Evolutionary conservation across 2,888 invertebrate genomes (phyloP), one percentile per base, ranked within the genome.

Genomic region (Chalcis sispes): DNA sequence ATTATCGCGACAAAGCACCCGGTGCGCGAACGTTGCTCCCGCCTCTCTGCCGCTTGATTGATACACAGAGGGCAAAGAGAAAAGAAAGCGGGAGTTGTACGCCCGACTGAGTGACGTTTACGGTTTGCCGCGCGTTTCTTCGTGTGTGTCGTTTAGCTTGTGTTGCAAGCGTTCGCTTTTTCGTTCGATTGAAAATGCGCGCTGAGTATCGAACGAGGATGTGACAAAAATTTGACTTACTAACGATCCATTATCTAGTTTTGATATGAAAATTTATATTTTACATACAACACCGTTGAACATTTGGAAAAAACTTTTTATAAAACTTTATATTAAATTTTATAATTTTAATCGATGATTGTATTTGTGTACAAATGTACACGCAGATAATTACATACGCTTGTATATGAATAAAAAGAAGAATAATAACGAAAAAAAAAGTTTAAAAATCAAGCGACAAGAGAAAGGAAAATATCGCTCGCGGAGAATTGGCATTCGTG

Each of bases 401-500:
- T n/a, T 15, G 15, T 56, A 25, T 18, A 32, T 1, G 40, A 20
- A 20, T 15, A 46, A 29, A 48, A 29, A 27, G 54, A 7, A 15
- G 20, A 42, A 42, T 13, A 54, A 1, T 15, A 23, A 8, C 0
- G 25, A 27, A 3, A 18, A 10, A 5, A 8, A 32, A 27, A 18
- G 48, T 15, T 18, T n/a, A 46, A 23, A 23, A 42, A n/a, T 5
- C 27, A 23, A 25, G 29, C 29, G 46, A 46, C 58, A 7, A n/a
- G n/a, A n/a, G n/a, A n/a, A n/a, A n/a, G n/a, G n/a, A n/a, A n/a
- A n/a, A n/a, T n/a, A n/a, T n/a, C n/a, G n/a, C n/a, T n/a, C n/a
- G n/a, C n/a, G n/a, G n/a, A n/a, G n/a, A 69, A 58, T 46, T 69
- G 67, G 69, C 69, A 7, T 58, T 69, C 42, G 56, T 42, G 15